These are phyloP conservation scores for Xestia rhomboidea DNA, from an alignment of 2,888 invertebrate genomes.

Conservation along the genomic window DNA sequence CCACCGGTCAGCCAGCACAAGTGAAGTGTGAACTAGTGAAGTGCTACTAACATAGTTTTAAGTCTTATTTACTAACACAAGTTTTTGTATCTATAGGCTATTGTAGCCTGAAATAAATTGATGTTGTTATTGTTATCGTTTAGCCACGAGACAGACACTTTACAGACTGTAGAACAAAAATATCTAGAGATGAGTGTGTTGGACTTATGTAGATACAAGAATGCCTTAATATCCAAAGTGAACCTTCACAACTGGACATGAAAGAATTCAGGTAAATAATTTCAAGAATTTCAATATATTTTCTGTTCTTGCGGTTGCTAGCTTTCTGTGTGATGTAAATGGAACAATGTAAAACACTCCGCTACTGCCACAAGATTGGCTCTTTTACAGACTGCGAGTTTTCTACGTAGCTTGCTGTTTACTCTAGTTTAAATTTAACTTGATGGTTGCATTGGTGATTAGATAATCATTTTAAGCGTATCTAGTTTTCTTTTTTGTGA, in stretches of 20 bases:
- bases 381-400: neutral
- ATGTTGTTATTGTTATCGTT: too few species aligned
- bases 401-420: constrained; percentile 7
- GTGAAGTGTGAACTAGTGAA: too few species aligned
- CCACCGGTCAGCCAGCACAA: too few species aligned
- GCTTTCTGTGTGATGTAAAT: constrained; percentile 4
- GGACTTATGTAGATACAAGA: neutral
- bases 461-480: neutral
- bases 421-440: constrained; percentile 13
- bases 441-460: neutral
- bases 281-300: constrained; percentile 26
- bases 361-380: constrained; percentile 11
- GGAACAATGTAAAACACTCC: constrained; percentile 30
- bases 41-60: too few species aligned
- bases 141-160: neutral
- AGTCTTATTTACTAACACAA: too few species aligned
- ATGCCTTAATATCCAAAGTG: neutral
- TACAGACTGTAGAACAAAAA: neutral
- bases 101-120: too few species aligned
- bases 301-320: neutral
- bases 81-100: too few species aligned
- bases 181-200: neutral
- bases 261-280: neutral
- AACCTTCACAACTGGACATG: neutral
- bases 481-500: neutral